Base-by-base conservation (phyloP, 2,888 invertebrate species). In the Megastigmus dorsalis region DNA sequence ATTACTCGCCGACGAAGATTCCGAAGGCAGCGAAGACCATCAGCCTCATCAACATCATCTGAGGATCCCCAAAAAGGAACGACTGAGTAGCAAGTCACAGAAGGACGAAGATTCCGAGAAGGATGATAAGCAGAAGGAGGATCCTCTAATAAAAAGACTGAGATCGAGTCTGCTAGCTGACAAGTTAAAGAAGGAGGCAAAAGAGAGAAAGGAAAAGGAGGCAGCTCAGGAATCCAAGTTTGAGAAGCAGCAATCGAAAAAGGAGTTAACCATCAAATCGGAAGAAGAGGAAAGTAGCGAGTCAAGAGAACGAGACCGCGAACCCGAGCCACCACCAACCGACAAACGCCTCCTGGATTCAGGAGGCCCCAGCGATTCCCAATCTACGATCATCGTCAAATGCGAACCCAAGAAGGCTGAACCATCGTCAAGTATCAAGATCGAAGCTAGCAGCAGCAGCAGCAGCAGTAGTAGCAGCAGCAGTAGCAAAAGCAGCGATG, bases 241-340 rank as follows among this genome's bases (percentile, higher is more conserved):
- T 33, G 79, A 81, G 41, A 63, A 68, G 20, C 15, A 65, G 13
- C 41, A 13, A n/a, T 23, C 30, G 26, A 69, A 66, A n/a, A 38
- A 45, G 30, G 60, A 57, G 23, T 13, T 43, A 5, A 18, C 48
- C 36, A 20, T 65, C 65, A 76, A 67, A 23, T 45, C 73, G 18
- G 62, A 67, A 48, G 67, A 54, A 15, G 60, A 73, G 26, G 62
- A 68, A 57, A 59, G 68, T 26, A 80, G 82, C 72, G 81, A 85
- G 54, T 86, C 87, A 38, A 83, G 86, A 38, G 86, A 87, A 65
- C 80, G 87, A 3, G 87, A 88, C 75, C 81, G 86, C 50, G 87
- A 87, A 77, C 87, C 86, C 26, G 87, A 87, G 60, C 86, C 86
- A 33, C 85, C 85, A 74, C 85, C 85, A 75, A 78, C 80, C 50